Conservation (phyloP, 1,140 invertebrate species). For the Achatina immaculata region DNA sequence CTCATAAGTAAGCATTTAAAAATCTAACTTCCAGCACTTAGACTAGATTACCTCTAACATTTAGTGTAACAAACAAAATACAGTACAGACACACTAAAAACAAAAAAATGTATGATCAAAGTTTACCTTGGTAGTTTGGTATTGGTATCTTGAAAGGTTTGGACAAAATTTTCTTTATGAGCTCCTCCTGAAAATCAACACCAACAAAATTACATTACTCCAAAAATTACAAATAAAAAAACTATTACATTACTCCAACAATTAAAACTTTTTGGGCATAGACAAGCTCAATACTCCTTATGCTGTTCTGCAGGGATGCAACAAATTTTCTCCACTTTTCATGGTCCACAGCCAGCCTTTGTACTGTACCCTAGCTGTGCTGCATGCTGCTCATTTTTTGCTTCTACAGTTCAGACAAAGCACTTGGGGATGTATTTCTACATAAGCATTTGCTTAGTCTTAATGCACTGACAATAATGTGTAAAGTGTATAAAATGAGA, state of each 20-base stretch:
- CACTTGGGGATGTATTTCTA: neutral
- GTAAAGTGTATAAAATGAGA: too few species aligned
- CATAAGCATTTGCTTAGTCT: neutral
- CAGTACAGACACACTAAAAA: neutral
- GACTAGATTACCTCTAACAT: too few species aligned
- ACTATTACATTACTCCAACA: neutral
- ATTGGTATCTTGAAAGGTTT: constrained; percentile 96
- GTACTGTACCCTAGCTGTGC: too few species aligned
- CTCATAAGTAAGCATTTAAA: too few species aligned
- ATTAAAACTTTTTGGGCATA: neutral
- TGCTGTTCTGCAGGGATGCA: neutral
- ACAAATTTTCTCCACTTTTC: too few species aligned
- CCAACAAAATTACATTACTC: neutral
- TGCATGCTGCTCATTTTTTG: too few species aligned
- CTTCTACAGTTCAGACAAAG: neutral
- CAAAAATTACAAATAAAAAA: constrained; percentile 5
- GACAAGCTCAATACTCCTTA: neutral
- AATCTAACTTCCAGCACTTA: too few species aligned
- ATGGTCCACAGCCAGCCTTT: too few species aligned
- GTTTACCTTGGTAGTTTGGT: constrained; percentile 82
- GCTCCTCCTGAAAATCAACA: constrained; percentile 76
- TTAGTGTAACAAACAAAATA: neutral
- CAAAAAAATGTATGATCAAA: too few species aligned
- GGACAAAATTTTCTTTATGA: constrained; percentile 86
- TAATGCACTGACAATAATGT: too few species aligned